These are phyloP conservation scores for Cheilosia scutellata DNA, from an alignment of 2,888 invertebrate species.

Conservation along the genomic window DNA sequence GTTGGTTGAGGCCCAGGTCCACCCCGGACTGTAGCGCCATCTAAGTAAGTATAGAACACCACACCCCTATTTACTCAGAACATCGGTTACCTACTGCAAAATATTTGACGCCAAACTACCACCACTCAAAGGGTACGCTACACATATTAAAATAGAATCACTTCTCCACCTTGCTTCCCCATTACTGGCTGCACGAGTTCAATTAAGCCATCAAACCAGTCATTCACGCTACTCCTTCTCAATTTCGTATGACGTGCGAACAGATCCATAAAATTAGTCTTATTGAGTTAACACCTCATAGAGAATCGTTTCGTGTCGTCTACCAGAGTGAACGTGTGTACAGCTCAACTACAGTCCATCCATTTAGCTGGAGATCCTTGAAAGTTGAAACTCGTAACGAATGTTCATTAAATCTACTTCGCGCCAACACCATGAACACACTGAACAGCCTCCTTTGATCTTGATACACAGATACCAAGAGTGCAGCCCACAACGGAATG, in stretches of 20 bases:
- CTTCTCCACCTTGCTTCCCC: neutral
- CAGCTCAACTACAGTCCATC: conserved; percentile 52
- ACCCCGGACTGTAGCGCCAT: no score
- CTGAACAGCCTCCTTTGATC: conserved; percentile 63
- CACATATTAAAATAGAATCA: neutral
- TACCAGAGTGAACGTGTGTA: neutral
- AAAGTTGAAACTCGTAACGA: conserved; percentile 67
- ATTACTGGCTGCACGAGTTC: conserved; percentile 4
- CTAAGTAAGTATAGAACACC: no score
- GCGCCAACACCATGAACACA: neutral
- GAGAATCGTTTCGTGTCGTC: conserved; percentile 47
- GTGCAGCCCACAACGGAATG: conserved; percentile 26
- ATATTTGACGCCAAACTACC: neutral
- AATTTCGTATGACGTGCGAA: conserved; percentile 65
- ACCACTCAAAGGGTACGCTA: no score
- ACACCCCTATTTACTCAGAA: no score
- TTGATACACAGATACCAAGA: conserved; percentile 38
- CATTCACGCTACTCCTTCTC: conserved; percentile 38
- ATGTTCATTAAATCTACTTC: conserved; percentile 63
- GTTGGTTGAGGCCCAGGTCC: no score
- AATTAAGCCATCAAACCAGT: conserved; percentile 69
- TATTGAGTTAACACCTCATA: conserved; percentile 76
- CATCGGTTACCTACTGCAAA: neutral
- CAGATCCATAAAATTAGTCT: conserved; percentile 74
- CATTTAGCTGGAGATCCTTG: conserved; percentile 65